Percentiles rank a stretch among this genome's conserved stretches.
Evolutionary conservation across 2,888 invertebrate species (phyloP).

Genomic region (Hecatera dysodea): DNA sequence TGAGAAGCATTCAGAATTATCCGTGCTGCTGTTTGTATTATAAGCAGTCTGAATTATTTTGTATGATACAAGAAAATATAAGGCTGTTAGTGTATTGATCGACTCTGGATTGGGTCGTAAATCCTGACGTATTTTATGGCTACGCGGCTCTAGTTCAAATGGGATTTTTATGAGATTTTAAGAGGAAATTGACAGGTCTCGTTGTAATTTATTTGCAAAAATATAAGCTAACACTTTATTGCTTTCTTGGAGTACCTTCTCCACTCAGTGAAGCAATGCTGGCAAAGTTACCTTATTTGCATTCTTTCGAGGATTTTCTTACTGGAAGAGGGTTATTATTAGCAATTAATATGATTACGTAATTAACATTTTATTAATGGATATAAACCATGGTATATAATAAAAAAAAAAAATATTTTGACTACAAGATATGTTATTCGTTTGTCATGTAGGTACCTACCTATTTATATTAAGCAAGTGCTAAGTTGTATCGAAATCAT

Average conservation of each 20-base stretch:
- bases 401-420: too few species aligned
- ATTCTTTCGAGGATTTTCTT: background rate
- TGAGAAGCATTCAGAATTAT: background rate
- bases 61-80: slow-evolving; percentile 1
- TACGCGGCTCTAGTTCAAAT: slow-evolving; percentile 31
- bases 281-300: background rate
- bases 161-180: slow-evolving; percentile 47
- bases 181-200: slow-evolving; percentile 40
- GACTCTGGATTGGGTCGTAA: slow-evolving; percentile 28
- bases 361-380: too few species aligned
- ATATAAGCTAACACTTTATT: background rate
- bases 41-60: background rate
- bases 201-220: slow-evolving; percentile 22
- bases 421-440: too few species aligned
- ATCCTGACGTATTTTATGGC: slow-evolving; percentile 37
- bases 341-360: too few species aligned
- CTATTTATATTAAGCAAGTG: too few species aligned
- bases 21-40: too few species aligned
- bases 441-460: too few species aligned
- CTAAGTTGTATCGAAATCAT: too few species aligned
- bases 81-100: slow-evolving; percentile 25
- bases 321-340: too few species aligned
- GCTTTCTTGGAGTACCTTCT: background rate
- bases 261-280: background rate
- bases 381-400: too few species aligned